These are phyloP conservation scores for Cephalopachus bancanus DNA, from an alignment of 2,797 vertebrate species.

Conservation along the genomic window DNA sequence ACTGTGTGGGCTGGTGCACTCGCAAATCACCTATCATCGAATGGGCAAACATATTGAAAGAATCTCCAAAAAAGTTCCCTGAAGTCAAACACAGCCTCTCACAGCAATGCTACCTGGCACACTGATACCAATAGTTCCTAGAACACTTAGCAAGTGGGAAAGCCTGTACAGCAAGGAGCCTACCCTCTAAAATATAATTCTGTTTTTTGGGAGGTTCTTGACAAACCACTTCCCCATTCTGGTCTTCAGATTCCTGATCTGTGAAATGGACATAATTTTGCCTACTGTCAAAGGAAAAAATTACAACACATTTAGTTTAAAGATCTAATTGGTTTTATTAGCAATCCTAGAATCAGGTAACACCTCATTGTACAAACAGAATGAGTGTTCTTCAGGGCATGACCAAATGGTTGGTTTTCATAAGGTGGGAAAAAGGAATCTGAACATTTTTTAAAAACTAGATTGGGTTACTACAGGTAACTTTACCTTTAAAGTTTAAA, in stretches of 20 bases:
- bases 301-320: neutral
- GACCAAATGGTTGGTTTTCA: neutral
- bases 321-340: neutral
- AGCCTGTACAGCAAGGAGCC: too few relatives aligned
- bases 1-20: too few relatives aligned
- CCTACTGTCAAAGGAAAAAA: neutral
- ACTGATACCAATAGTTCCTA: too few relatives aligned
- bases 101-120: too few relatives aligned
- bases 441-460: neutral
- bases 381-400: neutral
- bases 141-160: too few relatives aligned
- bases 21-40: too few relatives aligned
- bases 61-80: too few relatives aligned
- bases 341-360: neutral
- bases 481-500: neutral
- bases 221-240: neutral
- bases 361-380: neutral
- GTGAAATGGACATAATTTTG: neutral
- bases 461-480: neutral
- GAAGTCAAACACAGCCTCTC: too few relatives aligned
- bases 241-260: conserved; percentile 13
- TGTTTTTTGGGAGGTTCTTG: neutral
- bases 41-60: too few relatives aligned
- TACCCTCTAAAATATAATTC: too few relatives aligned
- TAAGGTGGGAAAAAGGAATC: neutral